Percentiles rank a stretch among this genome's conserved stretches.
These are phyloP conservation scores for Notoglanidium macrostoma DNA, from an alignment of 2,797 vertebrate genomes.

Conservation along the genomic window DNA sequence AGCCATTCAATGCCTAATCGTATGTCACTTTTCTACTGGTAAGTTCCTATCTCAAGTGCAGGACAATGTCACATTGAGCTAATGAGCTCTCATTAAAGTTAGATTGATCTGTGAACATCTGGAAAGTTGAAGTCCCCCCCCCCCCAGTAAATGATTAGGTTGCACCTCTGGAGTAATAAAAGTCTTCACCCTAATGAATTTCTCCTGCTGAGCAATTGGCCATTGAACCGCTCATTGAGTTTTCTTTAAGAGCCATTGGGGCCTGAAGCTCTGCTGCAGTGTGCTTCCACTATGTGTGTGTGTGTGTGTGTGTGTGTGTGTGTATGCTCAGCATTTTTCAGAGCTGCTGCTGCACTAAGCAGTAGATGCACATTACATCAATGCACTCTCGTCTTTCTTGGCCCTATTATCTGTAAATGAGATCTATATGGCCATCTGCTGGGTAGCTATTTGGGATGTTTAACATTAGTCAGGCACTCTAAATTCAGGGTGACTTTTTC, in stretches of 20 bases:
- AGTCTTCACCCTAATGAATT: slow-evolving; percentile 62
- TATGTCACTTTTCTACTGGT: slow-evolving; percentile 38
- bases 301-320: slow-evolving; percentile 9
- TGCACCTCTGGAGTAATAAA: slow-evolving; percentile 40
- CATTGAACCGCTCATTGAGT: slow-evolving; percentile 60
- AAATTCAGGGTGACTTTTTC: slow-evolving; percentile 53
- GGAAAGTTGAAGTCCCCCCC: slow-evolving; percentile 59
- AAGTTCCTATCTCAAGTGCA: slow-evolving; percentile 28
- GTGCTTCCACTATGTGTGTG: background rate
- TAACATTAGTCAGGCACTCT: slow-evolving; percentile 34
- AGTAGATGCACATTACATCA: slow-evolving; percentile 23
- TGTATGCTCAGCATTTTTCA: slow-evolving; percentile 57
- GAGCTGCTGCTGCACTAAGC: slow-evolving; percentile 44
- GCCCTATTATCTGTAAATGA: slow-evolving; percentile 42
- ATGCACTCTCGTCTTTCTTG: slow-evolving; percentile 12
- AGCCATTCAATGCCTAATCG: slow-evolving; percentile 47
- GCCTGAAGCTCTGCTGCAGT: slow-evolving; percentile 10
- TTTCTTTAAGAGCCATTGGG: slow-evolving; percentile 57
- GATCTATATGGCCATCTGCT: slow-evolving; percentile 38
- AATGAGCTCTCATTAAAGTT: slow-evolving; percentile 56
- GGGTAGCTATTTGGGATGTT: slow-evolving; percentile 17
- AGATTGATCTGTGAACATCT: slow-evolving; percentile 63
- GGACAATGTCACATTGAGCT: slow-evolving; percentile 59
- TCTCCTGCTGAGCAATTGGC: slow-evolving; percentile 46
- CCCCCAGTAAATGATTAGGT: slow-evolving; percentile 62